Conservation (phyloP, 2,888 invertebrate species). For the Pedicia rivosa region DNA sequence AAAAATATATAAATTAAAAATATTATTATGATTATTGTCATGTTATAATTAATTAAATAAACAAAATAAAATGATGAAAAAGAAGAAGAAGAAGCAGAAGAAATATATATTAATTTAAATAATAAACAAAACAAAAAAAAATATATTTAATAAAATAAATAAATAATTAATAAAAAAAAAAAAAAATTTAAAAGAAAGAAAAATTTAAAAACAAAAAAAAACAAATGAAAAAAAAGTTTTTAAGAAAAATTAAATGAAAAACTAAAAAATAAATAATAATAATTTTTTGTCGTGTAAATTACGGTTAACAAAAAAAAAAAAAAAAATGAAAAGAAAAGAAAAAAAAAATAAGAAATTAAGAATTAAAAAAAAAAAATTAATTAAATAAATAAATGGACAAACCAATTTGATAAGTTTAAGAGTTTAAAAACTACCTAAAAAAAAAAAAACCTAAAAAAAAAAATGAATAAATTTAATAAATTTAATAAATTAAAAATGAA, state of each 20-base stretch:
- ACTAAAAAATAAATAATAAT: background rate
- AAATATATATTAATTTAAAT: too few relatives aligned
- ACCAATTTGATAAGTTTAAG: background rate
- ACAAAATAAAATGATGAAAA: too few relatives aligned
- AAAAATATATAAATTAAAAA: background rate
- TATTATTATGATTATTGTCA: too few relatives aligned
- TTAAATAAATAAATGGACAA: background rate
- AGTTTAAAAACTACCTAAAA: too few relatives aligned
- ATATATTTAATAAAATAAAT: background rate
- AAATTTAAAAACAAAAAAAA: background rate
- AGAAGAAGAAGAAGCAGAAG: too few relatives aligned
- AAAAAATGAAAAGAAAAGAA: conserved; percentile 33
- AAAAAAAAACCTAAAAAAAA: too few relatives aligned
- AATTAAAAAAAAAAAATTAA: conserved; percentile 26
- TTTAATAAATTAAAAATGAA: too few relatives aligned
- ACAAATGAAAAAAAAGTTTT: background rate
- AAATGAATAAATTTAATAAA: too few relatives aligned
- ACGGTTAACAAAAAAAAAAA: conserved; percentile 14
- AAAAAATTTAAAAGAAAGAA: background rate
- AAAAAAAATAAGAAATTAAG: conserved; percentile 28
- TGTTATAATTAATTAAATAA: too few relatives aligned
- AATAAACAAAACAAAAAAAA: background rate
- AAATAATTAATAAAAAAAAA: background rate
- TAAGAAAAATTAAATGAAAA: too few relatives aligned
- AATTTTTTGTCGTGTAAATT: conserved; percentile 2